A percentile compares a stretch with the other conserved stretches of the same genome.
phyloP scores from a whole-genome alignment of 2,888 invertebrate genomes.

The Mylabris sibirica region DNA sequence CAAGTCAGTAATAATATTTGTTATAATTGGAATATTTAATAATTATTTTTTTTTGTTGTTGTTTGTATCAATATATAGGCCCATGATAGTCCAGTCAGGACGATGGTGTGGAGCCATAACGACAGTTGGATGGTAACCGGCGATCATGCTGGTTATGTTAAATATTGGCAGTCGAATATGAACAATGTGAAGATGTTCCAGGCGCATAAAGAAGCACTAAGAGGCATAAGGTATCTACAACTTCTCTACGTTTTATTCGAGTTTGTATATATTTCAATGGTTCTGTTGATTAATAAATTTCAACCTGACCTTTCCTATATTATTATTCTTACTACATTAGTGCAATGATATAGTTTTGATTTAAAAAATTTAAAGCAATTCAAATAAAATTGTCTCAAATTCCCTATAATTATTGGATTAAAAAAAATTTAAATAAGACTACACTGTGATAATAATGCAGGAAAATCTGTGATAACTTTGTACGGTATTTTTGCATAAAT shows the following conservation, averaged over 20 bases:
- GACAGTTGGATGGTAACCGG: conserved; percentile 99
- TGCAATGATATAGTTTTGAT: conserved; percentile 41
- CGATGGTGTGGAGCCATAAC: conserved; percentile 99
- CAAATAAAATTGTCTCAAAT: conserved; percentile 2
- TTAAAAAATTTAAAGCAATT: conserved; percentile 22
- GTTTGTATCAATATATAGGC: conserved; percentile 69
- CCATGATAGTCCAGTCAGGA: conserved; percentile 98
- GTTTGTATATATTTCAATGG: conserved; percentile 47
- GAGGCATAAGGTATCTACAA: conserved; percentile 90
- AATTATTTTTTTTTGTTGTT: background rate
- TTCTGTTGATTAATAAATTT: conserved; percentile 52
- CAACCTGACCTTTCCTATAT: conserved; percentile 54
- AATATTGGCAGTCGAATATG: conserved; percentile 99
- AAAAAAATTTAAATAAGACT: conserved; percentile 28
- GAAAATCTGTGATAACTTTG: conserved; percentile 50
- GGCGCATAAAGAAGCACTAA: conserved; percentile 99
- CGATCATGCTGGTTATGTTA: conserved; percentile 98
- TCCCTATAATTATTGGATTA: conserved; percentile 16
- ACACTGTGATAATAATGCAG: conserved; percentile 44
- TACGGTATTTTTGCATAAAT: conserved; percentile 53
- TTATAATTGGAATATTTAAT: background rate
- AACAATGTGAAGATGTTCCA: conserved; percentile 99
- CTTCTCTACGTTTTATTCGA: conserved; percentile 58
- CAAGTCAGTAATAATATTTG: conserved; percentile 71
- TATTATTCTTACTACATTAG: conserved; percentile 42